Conservation (phyloP, 2,113 vertebrate species). For the Notiomystis cincta region DNA sequence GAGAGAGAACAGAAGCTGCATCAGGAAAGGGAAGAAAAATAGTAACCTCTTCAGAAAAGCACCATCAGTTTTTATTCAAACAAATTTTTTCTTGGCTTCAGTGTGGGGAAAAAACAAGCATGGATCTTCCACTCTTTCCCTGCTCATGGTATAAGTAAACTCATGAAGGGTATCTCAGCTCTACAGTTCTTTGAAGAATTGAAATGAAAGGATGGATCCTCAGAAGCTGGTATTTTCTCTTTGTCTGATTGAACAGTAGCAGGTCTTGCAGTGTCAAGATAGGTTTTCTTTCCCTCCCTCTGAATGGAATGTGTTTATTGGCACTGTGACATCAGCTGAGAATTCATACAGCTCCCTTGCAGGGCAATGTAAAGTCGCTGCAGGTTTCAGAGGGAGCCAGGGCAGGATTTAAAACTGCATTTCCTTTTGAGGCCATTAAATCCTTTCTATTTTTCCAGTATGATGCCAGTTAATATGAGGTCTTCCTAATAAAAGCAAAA, state of each 20-base stretch:
- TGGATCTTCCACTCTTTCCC: neutral
- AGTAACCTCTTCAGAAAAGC: neutral
- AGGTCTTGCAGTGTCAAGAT: neutral
- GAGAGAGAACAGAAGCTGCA: neutral
- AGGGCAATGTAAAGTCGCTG: neutral
- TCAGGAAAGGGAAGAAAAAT: neutral
- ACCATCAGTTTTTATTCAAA: neutral
- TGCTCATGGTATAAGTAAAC: neutral
- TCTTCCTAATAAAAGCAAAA: neutral
- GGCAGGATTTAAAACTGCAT: neutral
- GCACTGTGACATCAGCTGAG: neutral
- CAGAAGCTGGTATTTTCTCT: neutral
- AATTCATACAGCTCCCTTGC: rapidly evolving
- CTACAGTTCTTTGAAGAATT: neutral
- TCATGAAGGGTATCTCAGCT: neutral
- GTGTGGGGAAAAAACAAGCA: neutral
- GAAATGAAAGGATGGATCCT: neutral
- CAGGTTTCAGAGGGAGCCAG: neutral
- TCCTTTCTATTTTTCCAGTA: neutral
- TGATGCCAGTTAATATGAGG: neutral
- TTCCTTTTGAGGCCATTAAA: neutral
- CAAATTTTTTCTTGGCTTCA: neutral
- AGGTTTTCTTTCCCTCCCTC: neutral
- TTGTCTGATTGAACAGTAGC: neutral
- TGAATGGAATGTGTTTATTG: rapidly evolving